Evolutionary conservation across 2,888 invertebrate genomes (phyloP).

Genomic region (Stictocephala bisonia): DNA sequence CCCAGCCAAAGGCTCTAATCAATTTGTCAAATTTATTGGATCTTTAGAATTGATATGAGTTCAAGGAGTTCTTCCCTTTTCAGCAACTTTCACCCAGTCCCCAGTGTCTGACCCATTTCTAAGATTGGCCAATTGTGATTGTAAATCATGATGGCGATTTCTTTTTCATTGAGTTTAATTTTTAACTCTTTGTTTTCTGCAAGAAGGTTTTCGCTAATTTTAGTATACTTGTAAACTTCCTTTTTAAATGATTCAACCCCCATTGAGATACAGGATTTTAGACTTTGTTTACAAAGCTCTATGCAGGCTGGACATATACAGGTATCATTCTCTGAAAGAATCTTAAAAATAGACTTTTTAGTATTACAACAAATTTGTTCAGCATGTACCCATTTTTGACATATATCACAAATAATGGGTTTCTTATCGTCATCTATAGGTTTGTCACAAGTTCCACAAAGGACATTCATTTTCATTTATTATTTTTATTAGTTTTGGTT

Average conservation of each 20-base stretch:
- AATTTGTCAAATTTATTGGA: too few species aligned
- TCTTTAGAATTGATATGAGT: too few species aligned
- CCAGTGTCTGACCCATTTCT: too few species aligned
- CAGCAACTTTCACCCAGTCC: too few species aligned
- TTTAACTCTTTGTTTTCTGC: not conserved
- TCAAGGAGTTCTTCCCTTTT: too few species aligned
- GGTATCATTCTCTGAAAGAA: not conserved
- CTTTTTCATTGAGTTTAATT: not conserved
- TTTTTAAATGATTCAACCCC: too few species aligned
- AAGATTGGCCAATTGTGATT: too few species aligned
- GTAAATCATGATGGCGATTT: not conserved
- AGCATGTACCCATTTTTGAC: not conserved
- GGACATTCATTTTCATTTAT: too few species aligned
- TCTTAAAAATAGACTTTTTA: not conserved
- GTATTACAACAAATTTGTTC: not conserved
- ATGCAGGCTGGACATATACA: not conserved
- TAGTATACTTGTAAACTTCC: not conserved
- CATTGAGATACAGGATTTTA: not conserved
- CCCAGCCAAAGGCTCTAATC: too few species aligned
- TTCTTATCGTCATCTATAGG: not conserved
- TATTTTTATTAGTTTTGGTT: too few species aligned
- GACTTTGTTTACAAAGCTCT: conserved; percentile 28
- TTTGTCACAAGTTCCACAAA: too few species aligned
- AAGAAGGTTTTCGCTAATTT: not conserved
- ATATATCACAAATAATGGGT: not conserved